Percentiles rank a stretch among this genome's conserved stretches.
phyloP scores from a whole-genome alignment of 1,140 invertebrate genomes.

The Apis dorsata region DNA sequence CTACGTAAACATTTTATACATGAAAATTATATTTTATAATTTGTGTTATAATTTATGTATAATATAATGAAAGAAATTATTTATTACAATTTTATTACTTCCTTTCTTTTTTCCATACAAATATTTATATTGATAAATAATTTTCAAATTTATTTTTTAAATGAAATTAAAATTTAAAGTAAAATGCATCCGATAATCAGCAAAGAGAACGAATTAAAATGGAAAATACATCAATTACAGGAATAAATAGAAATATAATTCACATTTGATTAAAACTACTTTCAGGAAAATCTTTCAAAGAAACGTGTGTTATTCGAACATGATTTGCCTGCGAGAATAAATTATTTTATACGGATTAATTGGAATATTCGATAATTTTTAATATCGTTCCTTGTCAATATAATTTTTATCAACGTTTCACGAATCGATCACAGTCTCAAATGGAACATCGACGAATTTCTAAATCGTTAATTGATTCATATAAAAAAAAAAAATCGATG shows the following conservation, averaged over 20 bases:
- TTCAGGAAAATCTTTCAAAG: not conserved
- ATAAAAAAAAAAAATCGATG: not conserved
- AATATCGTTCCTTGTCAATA: not conserved
- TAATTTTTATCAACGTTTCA: not conserved
- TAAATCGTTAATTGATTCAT: not conserved
- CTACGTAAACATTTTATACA: too few species aligned
- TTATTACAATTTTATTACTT: not conserved
- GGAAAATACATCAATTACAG: not conserved
- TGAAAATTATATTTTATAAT: too few species aligned
- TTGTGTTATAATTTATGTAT: too few species aligned
- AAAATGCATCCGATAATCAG: not conserved
- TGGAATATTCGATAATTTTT: not conserved
- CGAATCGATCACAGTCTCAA: not conserved
- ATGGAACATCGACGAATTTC: not conserved
- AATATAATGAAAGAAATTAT: not conserved
- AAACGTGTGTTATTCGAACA: not conserved
- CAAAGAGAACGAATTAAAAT: not conserved
- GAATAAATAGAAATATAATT: not conserved
- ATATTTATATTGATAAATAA: not conserved
- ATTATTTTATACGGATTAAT: not conserved
- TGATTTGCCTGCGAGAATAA: not conserved
- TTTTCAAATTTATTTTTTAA: not conserved
- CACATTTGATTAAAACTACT: not conserved
- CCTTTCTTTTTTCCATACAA: not conserved
- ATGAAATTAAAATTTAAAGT: not conserved